Evolutionary conservation across 92 coral and sea anemone species (phyloP).

Genomic region (Bergia puertoricense): DNA sequence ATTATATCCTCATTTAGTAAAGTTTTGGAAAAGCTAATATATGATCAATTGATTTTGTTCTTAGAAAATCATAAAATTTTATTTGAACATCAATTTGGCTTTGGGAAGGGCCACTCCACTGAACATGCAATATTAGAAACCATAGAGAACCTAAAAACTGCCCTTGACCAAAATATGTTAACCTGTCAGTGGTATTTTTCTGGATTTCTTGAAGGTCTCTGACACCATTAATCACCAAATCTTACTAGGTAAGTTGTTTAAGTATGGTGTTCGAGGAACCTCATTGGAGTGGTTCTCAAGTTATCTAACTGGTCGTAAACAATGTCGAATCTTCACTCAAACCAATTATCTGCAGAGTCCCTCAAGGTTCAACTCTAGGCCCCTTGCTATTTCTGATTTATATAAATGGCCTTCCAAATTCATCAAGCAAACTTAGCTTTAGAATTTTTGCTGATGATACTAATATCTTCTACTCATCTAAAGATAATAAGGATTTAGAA

Average conservation of each 20-base stretch:
- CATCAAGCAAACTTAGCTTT: too few relatives aligned
- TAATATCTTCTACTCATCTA: slow-evolving; percentile 23
- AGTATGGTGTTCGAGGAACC: slow-evolving; percentile 62
- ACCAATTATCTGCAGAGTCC: too few relatives aligned
- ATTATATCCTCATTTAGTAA: slow-evolving; percentile 46
- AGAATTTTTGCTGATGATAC: too few relatives aligned
- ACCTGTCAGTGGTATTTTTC: slow-evolving; percentile 58
- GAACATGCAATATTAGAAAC: slow-evolving; percentile 57
- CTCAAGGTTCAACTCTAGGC: too few relatives aligned
- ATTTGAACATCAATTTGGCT: slow-evolving; percentile 61
- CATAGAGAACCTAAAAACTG: slow-evolving; percentile 46
- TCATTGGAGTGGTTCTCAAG: slow-evolving; percentile 55
- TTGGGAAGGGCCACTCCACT: slow-evolving; percentile 53
- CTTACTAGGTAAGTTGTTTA: slow-evolving; percentile 43
- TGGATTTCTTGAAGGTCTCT: slow-evolving; percentile 67
- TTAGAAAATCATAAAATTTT: slow-evolving; percentile 49
- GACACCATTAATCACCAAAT: slow-evolving; percentile 55
- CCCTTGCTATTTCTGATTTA: too few relatives aligned
- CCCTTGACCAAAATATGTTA: slow-evolving; percentile 56
- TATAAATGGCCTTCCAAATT: too few relatives aligned
- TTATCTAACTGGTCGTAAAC: slow-evolving; percentile 13
- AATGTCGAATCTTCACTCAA: too few relatives aligned
- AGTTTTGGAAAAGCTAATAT: slow-evolving; percentile 51
- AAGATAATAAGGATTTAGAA: slow-evolving; percentile 23
- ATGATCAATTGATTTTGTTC: slow-evolving; percentile 38